Evolutionary conservation across 2,797 vertebrate genomes (phyloP).

Genomic region (Enteromius treurensis): DNA sequence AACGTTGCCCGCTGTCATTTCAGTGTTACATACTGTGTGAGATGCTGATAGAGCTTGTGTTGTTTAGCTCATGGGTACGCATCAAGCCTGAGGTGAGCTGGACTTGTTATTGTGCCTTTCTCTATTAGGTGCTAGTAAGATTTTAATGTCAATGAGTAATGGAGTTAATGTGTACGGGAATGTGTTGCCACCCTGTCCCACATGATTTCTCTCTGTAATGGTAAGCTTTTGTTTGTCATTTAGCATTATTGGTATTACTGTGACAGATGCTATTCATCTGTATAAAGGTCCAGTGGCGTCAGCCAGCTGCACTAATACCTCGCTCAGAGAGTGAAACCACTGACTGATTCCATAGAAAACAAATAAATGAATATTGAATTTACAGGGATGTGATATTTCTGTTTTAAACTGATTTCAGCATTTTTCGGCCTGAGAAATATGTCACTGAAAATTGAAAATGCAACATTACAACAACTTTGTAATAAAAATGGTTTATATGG

Average conservation of each 20-base stretch:
- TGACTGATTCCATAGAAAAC: not conserved
- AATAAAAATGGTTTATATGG: not conserved
- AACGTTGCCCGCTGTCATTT: constrained; percentile 25
- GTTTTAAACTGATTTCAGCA: not conserved
- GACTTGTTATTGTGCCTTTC: constrained; percentile 25
- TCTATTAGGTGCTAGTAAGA: constrained; percentile 28
- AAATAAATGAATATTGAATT: not conserved
- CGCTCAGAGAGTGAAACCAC: not conserved
- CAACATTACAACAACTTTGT: not conserved
- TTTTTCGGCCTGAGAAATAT: not conserved
- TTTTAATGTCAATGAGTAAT: constrained; percentile 19
- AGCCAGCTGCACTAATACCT: not conserved
- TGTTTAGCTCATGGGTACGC: constrained; percentile 26
- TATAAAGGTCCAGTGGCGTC: constrained; percentile 15
- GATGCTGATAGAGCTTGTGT: constrained; percentile 3
- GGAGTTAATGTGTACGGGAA: not conserved
- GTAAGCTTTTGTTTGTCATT: constrained; percentile 18
- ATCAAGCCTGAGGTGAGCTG: constrained; percentile 25
- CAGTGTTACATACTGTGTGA: not conserved
- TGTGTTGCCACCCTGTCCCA: constrained; percentile 12
- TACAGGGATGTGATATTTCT: not conserved
- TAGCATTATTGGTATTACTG: not conserved
- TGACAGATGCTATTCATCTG: constrained; percentile 17
- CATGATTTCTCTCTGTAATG: not conserved
- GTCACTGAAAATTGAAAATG: not conserved